Evolutionary conservation across 2,888 invertebrate species (phyloP).

Genomic region (Graphium colonna): DNA sequence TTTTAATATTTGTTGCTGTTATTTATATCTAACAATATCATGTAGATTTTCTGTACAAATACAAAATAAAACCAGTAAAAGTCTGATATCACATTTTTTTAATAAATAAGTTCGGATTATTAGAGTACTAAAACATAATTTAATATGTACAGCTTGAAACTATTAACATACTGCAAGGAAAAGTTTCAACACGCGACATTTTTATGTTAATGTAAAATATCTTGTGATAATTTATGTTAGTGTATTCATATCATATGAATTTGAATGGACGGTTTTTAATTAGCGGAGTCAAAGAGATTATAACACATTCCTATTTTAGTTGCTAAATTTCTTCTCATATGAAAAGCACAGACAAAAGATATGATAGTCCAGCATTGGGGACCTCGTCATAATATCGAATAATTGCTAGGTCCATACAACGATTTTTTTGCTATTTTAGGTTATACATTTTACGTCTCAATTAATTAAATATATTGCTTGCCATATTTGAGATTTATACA

Average conservation of each 20-base stretch:
- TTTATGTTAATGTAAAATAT: constrained; percentile 14
- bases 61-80: neutral
- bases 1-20: too few relatives aligned
- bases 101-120: too few relatives aligned
- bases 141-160: neutral
- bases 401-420: neutral
- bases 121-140: too few relatives aligned
- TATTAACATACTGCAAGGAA: constrained; percentile 2
- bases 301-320: too few relatives aligned
- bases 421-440: too few relatives aligned
- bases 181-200: constrained; percentile 15
- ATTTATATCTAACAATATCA: too few relatives aligned
- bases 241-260: constrained; percentile 15
- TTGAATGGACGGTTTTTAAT: neutral
- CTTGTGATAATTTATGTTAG: constrained; percentile 17
- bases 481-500: too few relatives aligned
- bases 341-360: neutral
- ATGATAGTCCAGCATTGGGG: neutral
- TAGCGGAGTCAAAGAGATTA: neutral
- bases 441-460: too few relatives aligned
- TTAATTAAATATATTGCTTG: too few relatives aligned
- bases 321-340: too few relatives aligned
- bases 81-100: too few relatives aligned
- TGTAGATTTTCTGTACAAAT: neutral
- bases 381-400: neutral